Percentiles rank a stretch among this genome's conserved stretches.
Conservation (phyloP, 2,888 invertebrate species). For the Athalia cordata region DNA sequence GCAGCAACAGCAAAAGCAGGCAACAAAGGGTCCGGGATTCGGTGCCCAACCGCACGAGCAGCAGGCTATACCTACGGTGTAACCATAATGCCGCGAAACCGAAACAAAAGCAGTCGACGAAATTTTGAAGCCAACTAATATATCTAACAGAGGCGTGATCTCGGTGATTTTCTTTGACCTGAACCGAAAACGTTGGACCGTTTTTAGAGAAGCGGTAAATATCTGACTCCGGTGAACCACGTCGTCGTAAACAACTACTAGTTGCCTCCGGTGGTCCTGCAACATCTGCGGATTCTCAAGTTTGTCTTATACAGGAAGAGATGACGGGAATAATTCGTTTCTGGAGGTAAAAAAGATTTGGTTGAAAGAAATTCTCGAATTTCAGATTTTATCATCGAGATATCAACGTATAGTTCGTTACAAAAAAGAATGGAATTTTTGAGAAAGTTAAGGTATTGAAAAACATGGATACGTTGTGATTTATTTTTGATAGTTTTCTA, state of each 20-base stretch:
- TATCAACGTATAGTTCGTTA: no score
- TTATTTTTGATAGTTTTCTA: no score
- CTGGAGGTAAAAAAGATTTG: background rate
- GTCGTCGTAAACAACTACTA: constrained; percentile 45
- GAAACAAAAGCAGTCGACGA: constrained; percentile 33
- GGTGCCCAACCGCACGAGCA: background rate
- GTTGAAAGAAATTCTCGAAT: no score
- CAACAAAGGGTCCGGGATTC: constrained; percentile 25
- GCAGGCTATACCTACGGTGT: no score
- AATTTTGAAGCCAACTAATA: constrained; percentile 45
- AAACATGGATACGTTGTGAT: no score
- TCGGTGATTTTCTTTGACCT: constrained; percentile 38
- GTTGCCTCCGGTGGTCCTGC: constrained; percentile 23
- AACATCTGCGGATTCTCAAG: background rate
- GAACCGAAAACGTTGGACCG: constrained; percentile 4
- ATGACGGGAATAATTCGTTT: background rate
- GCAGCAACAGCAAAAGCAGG: background rate
- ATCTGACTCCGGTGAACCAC: background rate
- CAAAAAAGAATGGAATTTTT: no score
- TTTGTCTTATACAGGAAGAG: background rate
- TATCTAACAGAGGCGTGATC: constrained; percentile 46
- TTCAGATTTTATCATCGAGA: no score
- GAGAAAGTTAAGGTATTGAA: no score
- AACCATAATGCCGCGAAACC: background rate
- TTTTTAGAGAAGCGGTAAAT: constrained; percentile 42